Percentiles rank a stretch among this genome's conserved stretches.
Evolutionary conservation across 2,888 invertebrate genomes (phyloP).

Genomic region (Drosophila suboccidentalis): DNA sequence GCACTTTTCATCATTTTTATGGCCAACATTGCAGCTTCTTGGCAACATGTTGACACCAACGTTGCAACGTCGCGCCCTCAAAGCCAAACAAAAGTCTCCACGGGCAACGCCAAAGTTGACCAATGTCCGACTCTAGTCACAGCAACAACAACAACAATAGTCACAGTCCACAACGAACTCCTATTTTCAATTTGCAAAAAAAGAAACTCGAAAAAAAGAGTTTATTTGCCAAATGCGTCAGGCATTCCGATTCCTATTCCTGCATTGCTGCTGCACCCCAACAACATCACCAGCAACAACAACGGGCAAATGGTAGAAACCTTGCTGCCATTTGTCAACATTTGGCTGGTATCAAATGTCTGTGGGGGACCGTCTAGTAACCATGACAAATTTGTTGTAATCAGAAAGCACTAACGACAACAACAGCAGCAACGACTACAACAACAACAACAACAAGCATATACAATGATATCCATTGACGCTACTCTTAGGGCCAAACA

Average conservation of each 20-base stretch:
- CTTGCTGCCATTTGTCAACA: conserved; percentile 66
- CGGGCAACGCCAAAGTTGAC: conserved; percentile 44
- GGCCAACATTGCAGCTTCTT: conserved; percentile 43
- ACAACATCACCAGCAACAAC: conserved; percentile 33
- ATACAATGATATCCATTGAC: conserved; percentile 28
- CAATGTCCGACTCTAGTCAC: conserved; percentile 25
- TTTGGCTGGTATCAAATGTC: conserved; percentile 63
- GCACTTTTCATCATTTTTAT: conserved; percentile 64
- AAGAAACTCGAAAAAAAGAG: conserved; percentile 11
- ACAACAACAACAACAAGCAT: conserved; percentile 17
- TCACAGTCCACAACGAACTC: conserved; percentile 18
- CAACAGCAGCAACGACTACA: conserved; percentile 27
- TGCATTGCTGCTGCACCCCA: conserved; percentile 44
- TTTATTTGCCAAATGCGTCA: conserved; percentile 65
- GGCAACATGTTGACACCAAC: conserved; percentile 57
- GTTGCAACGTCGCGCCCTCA: conserved; percentile 55
- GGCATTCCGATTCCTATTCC: conserved; percentile 48
- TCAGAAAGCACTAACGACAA: conserved; percentile 66
- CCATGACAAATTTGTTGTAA: conserved; percentile 68
- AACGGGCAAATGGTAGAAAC: conserved; percentile 21
- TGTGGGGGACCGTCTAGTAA: conserved; percentile 55
- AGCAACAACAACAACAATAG: conserved; percentile 1
- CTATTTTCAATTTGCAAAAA: conserved; percentile 48
- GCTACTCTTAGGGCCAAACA: conserved; percentile 20
- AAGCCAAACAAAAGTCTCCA: conserved; percentile 52